Percentiles rank a stretch among this genome's conserved stretches.
Conservation (phyloP, 53 echinoderm and acorn worm species). For the Henricia sp. region DNA sequence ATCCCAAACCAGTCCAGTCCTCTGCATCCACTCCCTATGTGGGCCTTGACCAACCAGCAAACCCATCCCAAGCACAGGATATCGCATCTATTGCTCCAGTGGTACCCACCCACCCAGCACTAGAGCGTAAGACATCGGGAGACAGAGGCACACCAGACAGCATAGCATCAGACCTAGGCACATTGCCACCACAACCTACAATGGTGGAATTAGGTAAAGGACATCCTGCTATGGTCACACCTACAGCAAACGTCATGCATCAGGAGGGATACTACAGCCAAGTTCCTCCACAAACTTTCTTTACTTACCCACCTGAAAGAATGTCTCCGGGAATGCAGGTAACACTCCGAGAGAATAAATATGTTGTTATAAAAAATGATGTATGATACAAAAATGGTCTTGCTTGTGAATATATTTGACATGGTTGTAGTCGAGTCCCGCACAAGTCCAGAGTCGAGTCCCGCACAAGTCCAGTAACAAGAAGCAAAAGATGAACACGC, state of each 20-base stretch:
- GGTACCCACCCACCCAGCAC: slow-evolving; percentile 9
- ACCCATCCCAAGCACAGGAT: slow-evolving; percentile 12
- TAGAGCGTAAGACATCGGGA: slow-evolving; percentile 59
- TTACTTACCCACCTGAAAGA: slow-evolving; percentile 22
- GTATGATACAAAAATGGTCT: too few species aligned
- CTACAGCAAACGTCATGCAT: slow-evolving; percentile 27
- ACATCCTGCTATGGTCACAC: slow-evolving; percentile 17
- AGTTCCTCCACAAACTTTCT: slow-evolving; percentile 17
- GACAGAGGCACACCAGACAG: slow-evolving; percentile 96
- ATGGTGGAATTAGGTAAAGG: slow-evolving; percentile 39
- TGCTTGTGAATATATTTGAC: too few species aligned
- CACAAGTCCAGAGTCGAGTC: too few species aligned
- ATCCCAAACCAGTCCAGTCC: slow-evolving; percentile 18
- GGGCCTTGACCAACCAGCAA: slow-evolving; percentile 15
- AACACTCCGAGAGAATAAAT: too few species aligned
- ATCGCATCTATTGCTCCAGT: neutral
- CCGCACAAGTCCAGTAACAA: too few species aligned
- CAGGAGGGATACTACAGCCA: slow-evolving; percentile 23
- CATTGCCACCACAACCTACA: slow-evolving; percentile 60
- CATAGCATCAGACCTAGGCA: slow-evolving; percentile 82
- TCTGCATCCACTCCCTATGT: slow-evolving; percentile 28
- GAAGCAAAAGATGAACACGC: too few species aligned
- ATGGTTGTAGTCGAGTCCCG: too few species aligned
- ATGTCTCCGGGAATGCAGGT: slow-evolving; percentile 51
- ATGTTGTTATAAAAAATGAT: too few species aligned